Evolutionary conservation across 2,888 invertebrate species (phyloP).

Genomic region (Rhagium mordax): DNA sequence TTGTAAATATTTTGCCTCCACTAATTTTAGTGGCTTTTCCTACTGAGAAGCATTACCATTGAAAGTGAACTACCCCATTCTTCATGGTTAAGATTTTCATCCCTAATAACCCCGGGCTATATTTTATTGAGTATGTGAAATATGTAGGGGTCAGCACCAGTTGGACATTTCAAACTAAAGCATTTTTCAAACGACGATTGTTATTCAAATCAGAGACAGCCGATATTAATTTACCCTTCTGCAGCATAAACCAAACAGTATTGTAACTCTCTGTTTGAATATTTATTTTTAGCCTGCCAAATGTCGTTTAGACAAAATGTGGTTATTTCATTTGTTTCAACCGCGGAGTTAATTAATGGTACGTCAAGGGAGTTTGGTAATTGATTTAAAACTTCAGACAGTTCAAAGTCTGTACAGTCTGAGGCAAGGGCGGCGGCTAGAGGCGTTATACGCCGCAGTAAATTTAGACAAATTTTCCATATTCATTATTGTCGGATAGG

Average conservation of each 20-base stretch:
- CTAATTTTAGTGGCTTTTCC: too few species aligned
- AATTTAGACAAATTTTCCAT: background rate
- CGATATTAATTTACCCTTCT: background rate
- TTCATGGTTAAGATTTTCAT: too few species aligned
- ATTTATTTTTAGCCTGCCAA: background rate
- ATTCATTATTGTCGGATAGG: background rate
- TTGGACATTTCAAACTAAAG: background rate
- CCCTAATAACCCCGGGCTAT: too few species aligned
- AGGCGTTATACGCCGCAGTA: background rate
- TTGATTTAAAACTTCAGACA: slow-evolving; percentile 23
- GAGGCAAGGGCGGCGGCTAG: background rate
- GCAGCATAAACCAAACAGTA: background rate
- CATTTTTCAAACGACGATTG: background rate
- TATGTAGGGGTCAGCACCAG: too few species aligned
- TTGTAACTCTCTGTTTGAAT: background rate
- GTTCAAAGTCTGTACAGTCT: slow-evolving; percentile 2
- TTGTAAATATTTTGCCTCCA: too few species aligned
- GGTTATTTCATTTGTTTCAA: slow-evolving; percentile 10
- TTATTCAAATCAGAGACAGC: background rate
- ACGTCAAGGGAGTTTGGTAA: slow-evolving; percentile 17
- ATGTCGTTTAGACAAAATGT: background rate
- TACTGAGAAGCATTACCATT: too few species aligned
- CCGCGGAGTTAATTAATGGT: slow-evolving; percentile 13
- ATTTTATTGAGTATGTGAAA: too few species aligned
- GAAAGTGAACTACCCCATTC: too few species aligned